Conservation (phyloP, 2,797 vertebrate genomes). For the Enteromius thamalakanensis region DNA sequence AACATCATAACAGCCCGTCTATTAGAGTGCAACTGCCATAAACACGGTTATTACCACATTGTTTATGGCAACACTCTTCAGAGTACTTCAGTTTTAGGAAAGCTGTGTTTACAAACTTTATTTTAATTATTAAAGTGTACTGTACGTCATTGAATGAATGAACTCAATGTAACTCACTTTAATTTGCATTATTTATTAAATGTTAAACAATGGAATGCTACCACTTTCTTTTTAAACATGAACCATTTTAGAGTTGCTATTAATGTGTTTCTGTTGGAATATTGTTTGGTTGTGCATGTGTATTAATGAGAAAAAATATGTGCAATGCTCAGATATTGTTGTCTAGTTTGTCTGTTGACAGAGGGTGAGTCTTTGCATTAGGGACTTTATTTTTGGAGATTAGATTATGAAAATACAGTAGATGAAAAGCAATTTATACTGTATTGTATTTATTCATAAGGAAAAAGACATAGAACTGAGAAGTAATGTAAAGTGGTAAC, state of each 20-base stretch:
- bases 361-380: background rate
- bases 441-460: background rate
- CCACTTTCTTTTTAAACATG: background rate
- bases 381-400: no score
- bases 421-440: no score
- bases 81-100: slow-evolving; percentile 10
- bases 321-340: background rate
- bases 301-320: background rate
- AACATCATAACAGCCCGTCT: slow-evolving; percentile 11
- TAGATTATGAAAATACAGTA: no score
- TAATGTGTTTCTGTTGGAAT: background rate
- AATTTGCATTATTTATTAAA: background rate
- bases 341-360: background rate
- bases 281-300: background rate
- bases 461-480: background rate
- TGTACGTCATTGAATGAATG: background rate
- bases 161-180: background rate
- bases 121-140: background rate
- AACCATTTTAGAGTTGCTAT: slow-evolving; percentile 2
- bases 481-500: background rate
- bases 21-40: slow-evolving; percentile 26
- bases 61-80: slow-evolving; percentile 1
- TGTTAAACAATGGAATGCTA: background rate
- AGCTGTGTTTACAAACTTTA: background rate
- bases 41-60: slow-evolving; percentile 13